Evolutionary conservation across 1,140 invertebrate species (phyloP).

Genomic region (Agrilus planipennis): DNA sequence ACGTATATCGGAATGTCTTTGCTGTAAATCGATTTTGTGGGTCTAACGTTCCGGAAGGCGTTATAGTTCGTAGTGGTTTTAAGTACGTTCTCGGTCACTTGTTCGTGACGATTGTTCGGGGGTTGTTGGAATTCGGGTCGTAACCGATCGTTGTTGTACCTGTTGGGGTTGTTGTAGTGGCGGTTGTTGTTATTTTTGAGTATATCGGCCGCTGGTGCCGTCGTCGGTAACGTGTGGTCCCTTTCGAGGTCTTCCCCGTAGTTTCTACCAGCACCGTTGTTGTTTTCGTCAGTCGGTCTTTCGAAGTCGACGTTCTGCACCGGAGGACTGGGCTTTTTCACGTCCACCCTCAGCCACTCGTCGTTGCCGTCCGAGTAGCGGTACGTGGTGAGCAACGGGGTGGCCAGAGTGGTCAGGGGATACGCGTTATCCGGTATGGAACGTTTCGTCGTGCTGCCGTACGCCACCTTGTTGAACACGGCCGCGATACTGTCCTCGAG

Average conservation of each 20-base stretch:
- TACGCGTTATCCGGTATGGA: constrained; percentile 52
- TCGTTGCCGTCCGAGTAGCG: constrained; percentile 31
- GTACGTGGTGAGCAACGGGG: constrained; percentile 44
- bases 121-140: constrained; percentile 21
- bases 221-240: constrained; percentile 54
- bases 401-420: constrained; percentile 46
- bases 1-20: constrained; percentile 66
- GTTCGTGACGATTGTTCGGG: too few relatives aligned
- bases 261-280: constrained; percentile 27
- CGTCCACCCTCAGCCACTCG: constrained; percentile 29
- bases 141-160: constrained; percentile 32
- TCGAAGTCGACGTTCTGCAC: constrained; percentile 18
- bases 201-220: constrained; percentile 57
- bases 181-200: constrained; percentile 58
- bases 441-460: constrained; percentile 51
- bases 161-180: constrained; percentile 52
- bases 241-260: constrained; percentile 53
- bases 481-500: constrained; percentile 51
- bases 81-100: constrained; percentile 27
- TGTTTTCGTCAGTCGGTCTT: constrained; percentile 13
- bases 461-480: constrained; percentile 54
- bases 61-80: constrained; percentile 31
- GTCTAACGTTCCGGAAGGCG: constrained; percentile 35
- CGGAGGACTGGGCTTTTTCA: constrained; percentile 22
- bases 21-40: constrained; percentile 39